Evolutionary conservation across 2,113 vertebrate species (phyloP).

Genomic region (Brevimyrus niger): DNA sequence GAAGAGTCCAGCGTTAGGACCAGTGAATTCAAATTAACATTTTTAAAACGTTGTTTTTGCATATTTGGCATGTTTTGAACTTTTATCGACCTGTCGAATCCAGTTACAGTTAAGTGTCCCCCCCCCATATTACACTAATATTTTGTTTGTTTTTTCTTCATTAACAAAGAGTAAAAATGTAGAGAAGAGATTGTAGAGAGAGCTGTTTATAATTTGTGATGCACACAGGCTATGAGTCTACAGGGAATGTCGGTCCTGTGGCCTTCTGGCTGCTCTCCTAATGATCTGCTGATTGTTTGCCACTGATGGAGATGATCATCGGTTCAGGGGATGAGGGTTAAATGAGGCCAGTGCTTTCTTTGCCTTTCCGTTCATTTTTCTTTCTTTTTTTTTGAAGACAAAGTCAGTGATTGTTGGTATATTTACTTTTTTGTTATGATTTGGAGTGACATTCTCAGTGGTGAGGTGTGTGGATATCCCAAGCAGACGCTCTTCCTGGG

Average conservation of each 20-base stretch:
- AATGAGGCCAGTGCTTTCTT: not conserved
- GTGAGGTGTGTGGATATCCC: not conserved
- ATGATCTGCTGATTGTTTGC: not conserved
- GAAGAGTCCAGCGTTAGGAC: not conserved
- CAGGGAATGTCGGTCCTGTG: not conserved
- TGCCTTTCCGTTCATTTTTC: not conserved
- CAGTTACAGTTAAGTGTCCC: not conserved
- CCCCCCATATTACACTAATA: not conserved
- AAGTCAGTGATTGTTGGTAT: not conserved
- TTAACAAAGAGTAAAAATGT: not conserved
- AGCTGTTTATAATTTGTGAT: not conserved
- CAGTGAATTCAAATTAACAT: not conserved
- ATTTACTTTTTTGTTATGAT: not conserved
- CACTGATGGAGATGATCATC: not conserved
- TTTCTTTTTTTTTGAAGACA: too few species aligned
- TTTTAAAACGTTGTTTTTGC: not conserved
- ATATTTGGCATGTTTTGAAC: not conserved
- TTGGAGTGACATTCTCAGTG: not conserved
- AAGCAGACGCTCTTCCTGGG: not conserved
- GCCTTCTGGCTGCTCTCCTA: not conserved
- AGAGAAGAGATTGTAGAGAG: not conserved
- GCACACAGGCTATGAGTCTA: not conserved
- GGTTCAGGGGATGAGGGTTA: not conserved
- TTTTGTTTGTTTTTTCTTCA: not conserved
- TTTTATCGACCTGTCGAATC: not conserved